These are phyloP conservation scores for Argya squamiceps DNA, from an alignment of 2,797 vertebrate species.

Conservation along the genomic window DNA sequence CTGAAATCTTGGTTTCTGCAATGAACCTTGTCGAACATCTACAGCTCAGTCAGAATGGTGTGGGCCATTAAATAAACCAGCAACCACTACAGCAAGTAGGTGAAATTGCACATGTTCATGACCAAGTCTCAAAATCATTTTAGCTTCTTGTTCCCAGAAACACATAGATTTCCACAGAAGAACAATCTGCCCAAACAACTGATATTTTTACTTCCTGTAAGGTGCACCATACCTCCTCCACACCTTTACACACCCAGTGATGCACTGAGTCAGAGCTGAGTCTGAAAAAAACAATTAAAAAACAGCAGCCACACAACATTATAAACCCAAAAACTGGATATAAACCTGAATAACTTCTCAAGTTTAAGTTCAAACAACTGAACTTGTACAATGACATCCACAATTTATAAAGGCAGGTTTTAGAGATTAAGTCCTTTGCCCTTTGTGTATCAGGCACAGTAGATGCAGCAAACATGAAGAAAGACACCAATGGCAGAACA, in stretches of 20 bases:
- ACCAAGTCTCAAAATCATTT: not conserved
- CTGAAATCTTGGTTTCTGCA: conserved; percentile 5
- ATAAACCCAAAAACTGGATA: rapidly evolving
- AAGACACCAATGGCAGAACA: not conserved
- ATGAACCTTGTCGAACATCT: not conserved
- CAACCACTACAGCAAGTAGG: not conserved
- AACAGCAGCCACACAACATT: rapidly evolving
- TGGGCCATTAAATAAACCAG: not conserved
- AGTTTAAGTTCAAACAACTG: not conserved
- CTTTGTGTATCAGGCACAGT: not conserved
- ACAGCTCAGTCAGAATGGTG: not conserved
- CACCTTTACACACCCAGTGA: not conserved
- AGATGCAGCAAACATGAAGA: conserved; percentile 8
- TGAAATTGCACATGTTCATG: not conserved
- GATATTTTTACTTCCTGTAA: not conserved
- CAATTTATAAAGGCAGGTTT: conserved; percentile 1
- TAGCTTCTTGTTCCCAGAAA: not conserved
- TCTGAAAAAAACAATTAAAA: not conserved
- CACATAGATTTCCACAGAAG: not conserved
- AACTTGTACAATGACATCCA: not conserved
- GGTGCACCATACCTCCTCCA: not conserved
- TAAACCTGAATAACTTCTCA: not conserved
- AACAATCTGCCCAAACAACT: not conserved
- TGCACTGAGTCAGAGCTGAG: not conserved
- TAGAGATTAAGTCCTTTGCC: not conserved